Evolutionary conservation across 2,113 vertebrate genomes (phyloP), one percentile per base, ranked within the genome.

Genomic region (Entomyzon cyanotis): DNA sequence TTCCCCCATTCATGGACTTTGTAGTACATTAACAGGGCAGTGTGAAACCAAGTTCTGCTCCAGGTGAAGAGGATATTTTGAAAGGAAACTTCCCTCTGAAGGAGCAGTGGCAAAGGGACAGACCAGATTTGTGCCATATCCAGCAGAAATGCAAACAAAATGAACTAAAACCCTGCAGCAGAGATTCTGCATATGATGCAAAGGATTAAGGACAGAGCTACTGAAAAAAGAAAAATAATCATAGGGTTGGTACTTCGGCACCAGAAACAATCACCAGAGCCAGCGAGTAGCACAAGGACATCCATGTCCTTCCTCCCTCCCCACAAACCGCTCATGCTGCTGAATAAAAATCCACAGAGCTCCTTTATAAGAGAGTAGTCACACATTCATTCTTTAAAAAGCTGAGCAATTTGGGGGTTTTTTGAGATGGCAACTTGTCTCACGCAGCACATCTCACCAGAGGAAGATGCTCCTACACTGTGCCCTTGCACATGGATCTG

Each of bases 401-500:
- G 14, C 11, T 47, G 58, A 87, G n/a, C 9, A 75, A 64, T 25
- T 18, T 19, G 8, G 27, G 5, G 0, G 9, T 25, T 39, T 59
- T 42, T 78, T 50, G 17, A 71, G 53, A 83, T 0, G 1, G 50
- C 4, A 83, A 24, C 35, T 75, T 56, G 42, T 71, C 44, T 80
- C 27, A 30, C 19, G 15, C 21, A 79, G 81, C 19, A 82, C 33
- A 64, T n/a, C 14, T 3, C 3, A n/a, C 22, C 46, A 62, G 46
- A 78, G 18, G 53, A 62, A 69, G 30, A 56, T 7, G 46, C 5
- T 63, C 53, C 21, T 18, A 8, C 2, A 2, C 5, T 8, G 31
- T 12, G 16, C 42, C 24, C 33, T 59, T 0, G 0, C 0, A 1
- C 39, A 25, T 0, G 0, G 52, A n/a, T 52, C 63, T 7, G 10